phyloP scores from a whole-genome alignment of 1,140 invertebrate genomes.

The Drosophila insularis region DNA sequence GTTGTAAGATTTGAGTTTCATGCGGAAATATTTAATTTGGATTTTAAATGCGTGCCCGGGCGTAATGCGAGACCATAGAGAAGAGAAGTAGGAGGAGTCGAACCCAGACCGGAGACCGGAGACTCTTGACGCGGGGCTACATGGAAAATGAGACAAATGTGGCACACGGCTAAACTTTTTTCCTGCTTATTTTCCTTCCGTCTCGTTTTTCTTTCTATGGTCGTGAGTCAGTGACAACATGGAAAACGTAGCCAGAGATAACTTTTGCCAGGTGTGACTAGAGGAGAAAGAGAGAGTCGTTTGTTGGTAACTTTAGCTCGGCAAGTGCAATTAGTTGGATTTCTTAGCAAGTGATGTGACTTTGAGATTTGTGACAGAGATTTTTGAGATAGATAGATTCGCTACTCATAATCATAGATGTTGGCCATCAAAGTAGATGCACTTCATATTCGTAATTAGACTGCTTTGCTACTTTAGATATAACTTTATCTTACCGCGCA shows the following conservation, averaged over 20 bases:
- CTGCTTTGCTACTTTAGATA: constrained; percentile 1
- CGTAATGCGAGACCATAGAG: constrained; percentile 58
- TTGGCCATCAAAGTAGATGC: background rate
- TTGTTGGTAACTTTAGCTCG: too few species aligned
- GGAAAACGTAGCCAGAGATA: background rate
- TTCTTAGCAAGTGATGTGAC: constrained; percentile 33
- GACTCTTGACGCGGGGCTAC: constrained; percentile 51
- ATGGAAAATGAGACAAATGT: constrained; percentile 67
- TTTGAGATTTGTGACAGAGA: background rate
- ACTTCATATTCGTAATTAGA: constrained; percentile 15
- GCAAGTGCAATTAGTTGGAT: constrained; percentile 57
- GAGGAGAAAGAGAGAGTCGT: too few species aligned
- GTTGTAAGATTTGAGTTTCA: constrained; percentile 80
- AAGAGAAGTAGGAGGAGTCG: background rate
- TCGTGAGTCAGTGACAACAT: background rate
- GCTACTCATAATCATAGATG: background rate
- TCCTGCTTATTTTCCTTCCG: background rate
- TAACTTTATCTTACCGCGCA: background rate
- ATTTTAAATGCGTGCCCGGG: constrained; percentile 76
- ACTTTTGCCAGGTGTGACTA: background rate
- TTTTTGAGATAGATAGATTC: background rate
- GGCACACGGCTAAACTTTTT: constrained; percentile 25
- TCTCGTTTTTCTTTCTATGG: constrained; percentile 41
- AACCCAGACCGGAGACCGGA: constrained; percentile 27
- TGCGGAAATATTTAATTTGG: constrained; percentile 80